Evolutionary conservation across 2,797 vertebrate genomes (phyloP).

Genomic region (Myotis vivesi): DNA sequence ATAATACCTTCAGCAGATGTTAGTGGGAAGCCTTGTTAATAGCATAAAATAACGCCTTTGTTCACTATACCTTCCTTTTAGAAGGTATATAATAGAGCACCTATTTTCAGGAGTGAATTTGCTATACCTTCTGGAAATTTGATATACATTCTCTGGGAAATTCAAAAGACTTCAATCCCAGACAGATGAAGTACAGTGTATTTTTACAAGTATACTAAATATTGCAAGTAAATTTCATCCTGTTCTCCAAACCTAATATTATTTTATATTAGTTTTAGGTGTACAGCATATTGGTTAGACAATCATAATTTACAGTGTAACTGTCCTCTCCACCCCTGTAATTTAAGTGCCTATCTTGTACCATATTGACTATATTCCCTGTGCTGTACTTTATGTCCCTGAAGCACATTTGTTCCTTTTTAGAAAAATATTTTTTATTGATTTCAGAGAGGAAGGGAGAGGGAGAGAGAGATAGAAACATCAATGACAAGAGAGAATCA

Average conservation of each 20-base stretch:
- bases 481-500: no score
- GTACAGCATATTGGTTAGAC: background rate
- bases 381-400: background rate
- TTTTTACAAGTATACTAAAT: background rate
- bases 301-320: background rate
- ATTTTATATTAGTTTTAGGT: background rate
- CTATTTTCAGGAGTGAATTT: background rate
- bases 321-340: fast-evolving
- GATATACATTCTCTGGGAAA: background rate
- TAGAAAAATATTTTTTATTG: no score
- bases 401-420: background rate
- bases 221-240: background rate
- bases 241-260: background rate
- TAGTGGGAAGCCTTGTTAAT: background rate
- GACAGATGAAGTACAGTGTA: background rate
- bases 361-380: background rate
- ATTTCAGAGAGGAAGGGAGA: no score
- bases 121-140: background rate
- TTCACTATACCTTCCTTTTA: background rate
- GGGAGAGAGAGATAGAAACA: no score
- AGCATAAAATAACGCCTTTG: background rate
- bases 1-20: background rate
- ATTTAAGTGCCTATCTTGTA: background rate
- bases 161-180: background rate
- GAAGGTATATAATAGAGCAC: background rate